phyloP scores from a whole-genome alignment of 2,888 invertebrate genomes.

The Dryobota labecula region DNA sequence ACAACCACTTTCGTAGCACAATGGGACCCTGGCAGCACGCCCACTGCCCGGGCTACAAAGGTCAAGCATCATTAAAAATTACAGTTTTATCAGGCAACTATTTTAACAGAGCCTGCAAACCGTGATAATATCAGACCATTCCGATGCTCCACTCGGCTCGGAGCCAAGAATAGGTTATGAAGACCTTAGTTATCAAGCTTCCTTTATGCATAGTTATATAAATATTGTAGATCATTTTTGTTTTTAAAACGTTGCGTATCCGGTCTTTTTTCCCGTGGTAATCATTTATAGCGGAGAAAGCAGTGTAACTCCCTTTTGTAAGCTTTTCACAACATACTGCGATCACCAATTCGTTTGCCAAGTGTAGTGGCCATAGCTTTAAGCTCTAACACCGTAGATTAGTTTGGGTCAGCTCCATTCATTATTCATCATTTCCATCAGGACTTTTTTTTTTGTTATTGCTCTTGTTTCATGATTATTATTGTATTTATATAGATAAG shows the following conservation, averaged over 20 bases:
- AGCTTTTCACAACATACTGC: not conserved
- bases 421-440: too few relatives aligned
- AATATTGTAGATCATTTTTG: not conserved
- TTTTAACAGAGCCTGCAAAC: constrained; percentile 7
- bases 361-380: too few relatives aligned
- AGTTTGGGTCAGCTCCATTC: too few relatives aligned
- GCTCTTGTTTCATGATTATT: too few relatives aligned
- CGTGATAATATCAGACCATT: constrained; percentile 6
- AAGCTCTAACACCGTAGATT: not conserved
- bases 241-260: not conserved
- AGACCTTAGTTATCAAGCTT: not conserved
- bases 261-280: not conserved
- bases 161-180: constrained; percentile 31
- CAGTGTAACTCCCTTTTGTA: too few relatives aligned
- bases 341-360: not conserved
- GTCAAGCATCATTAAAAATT: constrained; percentile 34
- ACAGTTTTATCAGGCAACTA: constrained; percentile 16
- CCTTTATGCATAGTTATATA: not conserved
- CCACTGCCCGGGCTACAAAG: constrained; percentile 21
- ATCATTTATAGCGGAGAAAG: too few relatives aligned
- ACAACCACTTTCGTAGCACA: not conserved
- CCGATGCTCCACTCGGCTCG: constrained; percentile 26
- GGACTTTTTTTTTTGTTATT: too few relatives aligned
- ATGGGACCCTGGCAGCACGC: constrained; percentile 21
- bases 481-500: too few relatives aligned